These are phyloP conservation scores for Psammodynastes pulverulentus DNA, from an alignment of 2,113 vertebrate species.

Conservation along the genomic window DNA sequence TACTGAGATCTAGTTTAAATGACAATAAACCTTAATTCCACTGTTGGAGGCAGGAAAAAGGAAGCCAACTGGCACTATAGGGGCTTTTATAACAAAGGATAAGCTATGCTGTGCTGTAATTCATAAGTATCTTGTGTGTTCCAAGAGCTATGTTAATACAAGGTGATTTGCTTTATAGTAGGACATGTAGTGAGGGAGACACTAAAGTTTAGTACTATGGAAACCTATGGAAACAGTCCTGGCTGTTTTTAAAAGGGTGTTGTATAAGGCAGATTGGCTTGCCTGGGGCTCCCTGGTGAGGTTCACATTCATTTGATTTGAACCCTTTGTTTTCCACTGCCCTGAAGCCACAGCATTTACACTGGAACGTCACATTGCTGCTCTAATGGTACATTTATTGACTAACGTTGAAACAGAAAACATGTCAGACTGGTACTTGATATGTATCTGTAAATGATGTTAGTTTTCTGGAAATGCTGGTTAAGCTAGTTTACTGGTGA, in stretches of 20 bases:
- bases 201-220: not conserved
- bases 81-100: not conserved
- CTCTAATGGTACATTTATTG: not conserved
- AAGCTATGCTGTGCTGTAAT: not conserved
- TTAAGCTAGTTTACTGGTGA: conserved; percentile 38
- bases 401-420: not conserved
- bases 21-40: not conserved
- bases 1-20: not conserved
- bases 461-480: conserved; percentile 46
- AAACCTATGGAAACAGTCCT: not conserved
- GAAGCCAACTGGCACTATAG: not conserved
- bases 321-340: not conserved
- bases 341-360: not conserved
- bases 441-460: not conserved
- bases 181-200: too few species aligned
- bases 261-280: not conserved
- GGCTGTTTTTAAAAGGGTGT: not conserved
- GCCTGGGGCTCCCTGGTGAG: not conserved
- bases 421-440: not conserved
- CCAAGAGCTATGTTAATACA: not conserved
- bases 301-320: not conserved
- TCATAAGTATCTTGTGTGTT: not conserved
- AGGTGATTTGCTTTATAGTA: not conserved
- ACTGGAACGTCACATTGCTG: not conserved
- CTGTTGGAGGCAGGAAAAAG: not conserved